These are phyloP conservation scores for Galaxias olidus DNA, from an alignment of 2,797 vertebrate species.

Conservation along the genomic window DNA sequence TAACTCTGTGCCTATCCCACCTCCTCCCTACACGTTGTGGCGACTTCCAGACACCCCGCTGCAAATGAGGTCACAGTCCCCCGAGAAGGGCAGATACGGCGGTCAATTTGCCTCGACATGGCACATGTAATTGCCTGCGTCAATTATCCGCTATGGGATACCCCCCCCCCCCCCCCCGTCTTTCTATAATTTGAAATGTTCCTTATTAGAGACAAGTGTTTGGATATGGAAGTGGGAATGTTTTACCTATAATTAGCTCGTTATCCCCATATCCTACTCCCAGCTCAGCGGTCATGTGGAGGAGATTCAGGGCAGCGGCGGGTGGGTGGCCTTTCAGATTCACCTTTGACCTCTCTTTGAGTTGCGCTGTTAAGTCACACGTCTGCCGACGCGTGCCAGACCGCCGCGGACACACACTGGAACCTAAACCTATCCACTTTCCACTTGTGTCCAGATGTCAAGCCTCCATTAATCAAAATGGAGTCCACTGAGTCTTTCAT, in stretches of 20 bases:
- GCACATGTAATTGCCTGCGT: slow-evolving; percentile 79
- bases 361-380: too few species aligned
- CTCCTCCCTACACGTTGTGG: slow-evolving; percentile 72
- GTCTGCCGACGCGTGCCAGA: too few species aligned
- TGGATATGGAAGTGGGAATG: slow-evolving; percentile 71
- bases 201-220: slow-evolving; percentile 74
- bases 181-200: slow-evolving; percentile 76
- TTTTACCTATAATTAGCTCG: slow-evolving; percentile 78
- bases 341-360: too few species aligned
- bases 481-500: too few species aligned
- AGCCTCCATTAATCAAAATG: too few species aligned
- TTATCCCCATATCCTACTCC: slow-evolving; percentile 64
- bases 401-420: too few species aligned
- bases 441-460: too few species aligned
- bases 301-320: background rate
- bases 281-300: slow-evolving; percentile 31
- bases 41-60: slow-evolving; percentile 75
- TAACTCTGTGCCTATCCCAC: slow-evolving; percentile 56
- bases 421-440: too few species aligned
- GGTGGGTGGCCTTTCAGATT: too few species aligned
- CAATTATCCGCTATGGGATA: slow-evolving; percentile 67
- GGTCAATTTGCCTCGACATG: slow-evolving; percentile 78
- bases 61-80: slow-evolving; percentile 77
- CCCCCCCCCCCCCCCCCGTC: slow-evolving; percentile 17
- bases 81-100: slow-evolving; percentile 75